These are phyloP conservation scores for Mus spretus DNA, from an alignment of 2,797 vertebrate genomes.

Conservation along the genomic window DNA sequence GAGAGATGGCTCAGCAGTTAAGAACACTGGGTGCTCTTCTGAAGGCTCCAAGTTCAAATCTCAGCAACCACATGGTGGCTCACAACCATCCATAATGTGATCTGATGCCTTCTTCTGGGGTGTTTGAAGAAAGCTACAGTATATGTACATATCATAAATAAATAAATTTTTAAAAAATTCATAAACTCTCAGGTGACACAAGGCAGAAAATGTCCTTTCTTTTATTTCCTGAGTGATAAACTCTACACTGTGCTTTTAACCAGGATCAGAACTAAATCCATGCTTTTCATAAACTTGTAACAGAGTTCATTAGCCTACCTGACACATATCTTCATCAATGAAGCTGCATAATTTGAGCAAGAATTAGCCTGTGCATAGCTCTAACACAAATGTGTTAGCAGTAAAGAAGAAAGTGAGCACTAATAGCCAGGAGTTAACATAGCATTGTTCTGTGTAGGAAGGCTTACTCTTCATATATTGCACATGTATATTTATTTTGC, in stretches of 20 bases:
- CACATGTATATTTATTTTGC: neutral
- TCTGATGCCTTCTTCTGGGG: too few species aligned
- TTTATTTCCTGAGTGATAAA: conserved; percentile 4
- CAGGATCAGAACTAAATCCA: neutral
- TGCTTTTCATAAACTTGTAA: neutral
- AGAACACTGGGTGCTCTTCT: too few species aligned
- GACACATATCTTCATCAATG: neutral
- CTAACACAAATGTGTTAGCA: neutral
- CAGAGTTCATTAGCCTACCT: neutral
- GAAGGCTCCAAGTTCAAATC: too few species aligned
- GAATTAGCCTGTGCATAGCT: neutral
- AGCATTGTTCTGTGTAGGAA: neutral
- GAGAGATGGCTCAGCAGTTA: too few species aligned
- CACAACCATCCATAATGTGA: too few species aligned
- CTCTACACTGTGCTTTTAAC: neutral
- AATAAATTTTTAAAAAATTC: too few species aligned
- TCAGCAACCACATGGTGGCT: too few species aligned
- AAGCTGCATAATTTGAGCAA: neutral
- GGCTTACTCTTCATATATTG: neutral
- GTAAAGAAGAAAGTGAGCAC: neutral
- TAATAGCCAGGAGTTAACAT: neutral
- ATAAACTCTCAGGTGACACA: neutral
- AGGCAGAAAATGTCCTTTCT: neutral
- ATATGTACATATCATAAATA: too few species aligned
- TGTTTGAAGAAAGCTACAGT: too few species aligned